Percentiles rank a stretch among this genome's conserved stretches.
phyloP scores from a whole-genome alignment of 2,888 invertebrate genomes.

The Pecten maximus region DNA sequence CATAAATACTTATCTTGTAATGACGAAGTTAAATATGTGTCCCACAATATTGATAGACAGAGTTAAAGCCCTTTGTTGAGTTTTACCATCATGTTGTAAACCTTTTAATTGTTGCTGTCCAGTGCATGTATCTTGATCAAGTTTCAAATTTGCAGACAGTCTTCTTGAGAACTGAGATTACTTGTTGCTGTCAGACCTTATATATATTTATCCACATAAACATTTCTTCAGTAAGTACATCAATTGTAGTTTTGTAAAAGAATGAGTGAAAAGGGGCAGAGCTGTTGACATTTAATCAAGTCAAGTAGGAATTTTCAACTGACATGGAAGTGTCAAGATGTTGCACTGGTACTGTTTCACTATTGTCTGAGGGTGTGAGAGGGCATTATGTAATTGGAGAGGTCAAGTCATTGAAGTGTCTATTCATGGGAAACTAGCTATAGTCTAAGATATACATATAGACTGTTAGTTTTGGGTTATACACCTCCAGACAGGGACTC shows the following conservation, averaged over 20 bases:
- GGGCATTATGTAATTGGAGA: neutral
- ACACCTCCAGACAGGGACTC: neutral
- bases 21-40: no score
- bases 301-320: neutral
- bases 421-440: neutral
- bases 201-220: neutral
- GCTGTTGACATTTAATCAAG: neutral
- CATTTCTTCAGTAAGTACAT: neutral
- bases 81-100: no score
- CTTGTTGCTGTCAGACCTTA: neutral
- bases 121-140: neutral
- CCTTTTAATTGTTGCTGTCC: neutral
- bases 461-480: no score
- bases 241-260: neutral
- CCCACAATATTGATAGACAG: no score
- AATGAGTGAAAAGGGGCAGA: neutral
- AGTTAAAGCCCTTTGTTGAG: no score
- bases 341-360: neutral
- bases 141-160: neutral
- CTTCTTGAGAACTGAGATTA: neutral
- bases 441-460: no score
- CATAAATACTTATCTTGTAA: no score
- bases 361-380: neutral
- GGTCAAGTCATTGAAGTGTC: neutral
- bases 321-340: constrained; percentile 30